Evolutionary conservation across 2,888 invertebrate species (phyloP), one percentile per base, ranked within the genome.

Genomic region (Sussaba pulchella): DNA sequence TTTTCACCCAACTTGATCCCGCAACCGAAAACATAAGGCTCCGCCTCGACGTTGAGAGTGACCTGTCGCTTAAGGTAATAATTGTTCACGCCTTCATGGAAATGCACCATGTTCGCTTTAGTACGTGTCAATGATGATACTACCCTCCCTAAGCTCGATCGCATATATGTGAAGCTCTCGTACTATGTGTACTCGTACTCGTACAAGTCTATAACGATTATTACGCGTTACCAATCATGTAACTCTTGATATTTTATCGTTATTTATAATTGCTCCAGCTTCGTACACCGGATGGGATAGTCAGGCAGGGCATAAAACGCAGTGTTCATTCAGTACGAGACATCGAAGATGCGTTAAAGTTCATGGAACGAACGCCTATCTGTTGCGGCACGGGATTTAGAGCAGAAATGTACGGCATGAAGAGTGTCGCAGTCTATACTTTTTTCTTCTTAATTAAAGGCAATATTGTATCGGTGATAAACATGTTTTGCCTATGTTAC

Each of bases 391-490:
- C 45, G 17, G 45, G 17, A 4, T 45, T 45, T 45, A 17, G 17
- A 45, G 6, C 17, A 17, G 45, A 45, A 14, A 45, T 14, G 45
- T 45, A 45, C 45, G 45, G 17, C 45, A 45, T 45, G 17, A n/a
- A 43, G n/a, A 43, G 43, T 43, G n/a, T 43, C n/a, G n/a, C 43
- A 43, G n/a, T 45, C 17, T 45, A 45, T 45, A 17, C 14, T n/a
- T 17, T 45, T 45, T 45, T 45, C 8, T 45, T 45, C 5, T 45
- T 6, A 9, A 45, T 12, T 12, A 12, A 0, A 45, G n/a, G 45
- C 1, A 17, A n/a, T n/a, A n/a, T n/a, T n/a, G n/a, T n/a, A n/a
- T n/a, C n/a, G n/a, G n/a, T n/a, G n/a, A n/a, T n/a, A n/a, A n/a
- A n/a, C n/a, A n/a, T n/a, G n/a, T n/a, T n/a, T n/a, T n/a, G n/a